These are phyloP conservation scores for Saccostrea cuccullata DNA, from an alignment of 1,140 invertebrate species.

Conservation along the genomic window DNA sequence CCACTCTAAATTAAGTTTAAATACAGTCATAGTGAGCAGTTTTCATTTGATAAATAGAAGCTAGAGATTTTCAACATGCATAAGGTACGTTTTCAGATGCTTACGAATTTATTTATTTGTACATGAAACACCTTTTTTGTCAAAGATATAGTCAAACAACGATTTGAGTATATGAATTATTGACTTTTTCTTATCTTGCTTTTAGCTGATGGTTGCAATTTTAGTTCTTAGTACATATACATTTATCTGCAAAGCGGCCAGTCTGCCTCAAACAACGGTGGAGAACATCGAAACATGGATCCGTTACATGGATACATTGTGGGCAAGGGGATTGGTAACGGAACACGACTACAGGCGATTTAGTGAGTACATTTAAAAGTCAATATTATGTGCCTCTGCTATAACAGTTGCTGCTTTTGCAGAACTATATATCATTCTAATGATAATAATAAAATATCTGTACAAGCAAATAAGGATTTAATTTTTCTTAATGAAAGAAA, in stretches of 20 bases:
- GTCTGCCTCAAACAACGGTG: background rate
- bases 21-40: background rate
- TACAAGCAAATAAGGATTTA: too few relatives aligned
- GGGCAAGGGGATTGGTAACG: constrained; percentile 1
- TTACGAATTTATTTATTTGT: background rate
- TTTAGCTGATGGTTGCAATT: background rate
- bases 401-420: too few relatives aligned
- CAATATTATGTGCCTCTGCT: too few relatives aligned
- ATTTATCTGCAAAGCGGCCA: background rate
- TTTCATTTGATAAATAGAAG: background rate
- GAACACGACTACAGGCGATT: background rate
- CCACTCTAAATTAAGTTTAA: background rate
- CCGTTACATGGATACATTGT: background rate
- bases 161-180: too few relatives aligned
- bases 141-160: too few relatives aligned
- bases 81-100: background rate
- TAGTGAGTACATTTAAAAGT: background rate
- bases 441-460: too few relatives aligned
- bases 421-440: too few relatives aligned
- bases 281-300: background rate
- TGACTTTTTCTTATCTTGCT: background rate
- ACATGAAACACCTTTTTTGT: background rate
- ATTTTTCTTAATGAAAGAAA: too few relatives aligned
- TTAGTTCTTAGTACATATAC: background rate
- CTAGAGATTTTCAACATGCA: background rate